Evolutionary conservation across 2,113 vertebrate genomes (phyloP), one percentile per base, ranked within the genome.

Genomic region (Ibidorhyncha struthersii): DNA sequence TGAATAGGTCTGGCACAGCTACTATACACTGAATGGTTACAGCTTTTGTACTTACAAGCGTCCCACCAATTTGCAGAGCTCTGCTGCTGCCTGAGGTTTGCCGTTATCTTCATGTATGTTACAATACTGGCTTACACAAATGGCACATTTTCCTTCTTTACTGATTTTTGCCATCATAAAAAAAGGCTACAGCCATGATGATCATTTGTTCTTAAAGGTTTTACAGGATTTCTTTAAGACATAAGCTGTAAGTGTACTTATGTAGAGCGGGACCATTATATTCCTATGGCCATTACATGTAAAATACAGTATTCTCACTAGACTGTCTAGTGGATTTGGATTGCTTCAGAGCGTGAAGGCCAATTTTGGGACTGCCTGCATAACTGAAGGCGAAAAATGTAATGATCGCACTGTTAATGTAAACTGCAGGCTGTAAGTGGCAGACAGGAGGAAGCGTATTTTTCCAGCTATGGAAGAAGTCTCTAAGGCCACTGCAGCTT

Each of bases 11-110:
- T 58, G 12, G 25, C 52, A 53, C 38, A 47, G 34, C 38, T 43
- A 3, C 61, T 41, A 3, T 4, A 18, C 25, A 6, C 13, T 8
- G n/a, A 40, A 41, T 11, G 29, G 21, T 41, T 47, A 36, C 0
- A 58, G 62, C 27, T 30, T 32, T 34, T 38, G 58, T 29, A 41
- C 56, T 52, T 49, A 36, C 6, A 29, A 27, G 40, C 2, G 1
- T 47, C 50, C 56, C 61, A 81, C 11, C 52, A 20, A 32, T 12
- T 22, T 59, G 38, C 70, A 73, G 43, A 84, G 69, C 30, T 74
- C 40, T 63, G 63, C 6, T 80, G 53, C 66, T 38, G 36, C 55
- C 45, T 0, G 4, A 79, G 20, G 53, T 55, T 7, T 55, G 27
- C 41, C 25, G 16, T 5, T 70, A n/a, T 18, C 61, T 58, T 56